Conservation (phyloP, 1,140 invertebrate genomes). For the Zaprionus nigranus region DNA sequence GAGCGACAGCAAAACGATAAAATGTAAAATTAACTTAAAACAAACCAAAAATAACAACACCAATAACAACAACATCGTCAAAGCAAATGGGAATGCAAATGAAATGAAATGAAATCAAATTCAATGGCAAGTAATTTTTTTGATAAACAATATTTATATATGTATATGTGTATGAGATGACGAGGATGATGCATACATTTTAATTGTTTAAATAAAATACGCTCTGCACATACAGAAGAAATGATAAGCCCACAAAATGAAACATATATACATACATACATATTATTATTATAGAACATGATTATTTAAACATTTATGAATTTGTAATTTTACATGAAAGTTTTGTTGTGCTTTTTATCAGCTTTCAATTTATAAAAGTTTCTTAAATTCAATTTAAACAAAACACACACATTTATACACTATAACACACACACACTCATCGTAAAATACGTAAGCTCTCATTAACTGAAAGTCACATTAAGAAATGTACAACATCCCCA, state of each 20-base stretch:
- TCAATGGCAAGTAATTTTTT: conserved; percentile 34
- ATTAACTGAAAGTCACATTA: conserved; percentile 32
- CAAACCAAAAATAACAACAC: conserved; percentile 31
- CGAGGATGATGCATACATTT: conserved; percentile 48
- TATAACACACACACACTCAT: conserved; percentile 9
- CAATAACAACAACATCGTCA: conserved; percentile 18
- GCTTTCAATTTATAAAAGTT: conserved; percentile 39
- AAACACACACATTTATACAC: conserved; percentile 17
- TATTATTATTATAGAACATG: conserved; percentile 24
- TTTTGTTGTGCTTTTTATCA: conserved; percentile 39
- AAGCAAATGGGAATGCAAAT: background rate
- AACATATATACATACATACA: conserved; percentile 20
- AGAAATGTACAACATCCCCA: background rate
- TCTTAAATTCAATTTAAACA: conserved; percentile 25
- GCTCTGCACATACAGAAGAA: conserved; percentile 7
- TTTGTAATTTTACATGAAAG: conserved; percentile 49
- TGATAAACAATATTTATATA: conserved; percentile 37
- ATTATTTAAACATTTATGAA: conserved; percentile 28
- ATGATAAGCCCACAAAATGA: conserved; percentile 19
- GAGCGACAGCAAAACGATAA: conserved; percentile 38
- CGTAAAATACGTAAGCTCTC: conserved; percentile 43
- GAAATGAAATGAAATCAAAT: conserved; percentile 40
- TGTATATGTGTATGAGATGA: conserved; percentile 27
- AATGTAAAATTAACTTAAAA: conserved; percentile 37
- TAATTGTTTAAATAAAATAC: conserved; percentile 41